Evolutionary conservation across 1,140 invertebrate genomes (phyloP).

Genomic region (Asobara japonica): DNA sequence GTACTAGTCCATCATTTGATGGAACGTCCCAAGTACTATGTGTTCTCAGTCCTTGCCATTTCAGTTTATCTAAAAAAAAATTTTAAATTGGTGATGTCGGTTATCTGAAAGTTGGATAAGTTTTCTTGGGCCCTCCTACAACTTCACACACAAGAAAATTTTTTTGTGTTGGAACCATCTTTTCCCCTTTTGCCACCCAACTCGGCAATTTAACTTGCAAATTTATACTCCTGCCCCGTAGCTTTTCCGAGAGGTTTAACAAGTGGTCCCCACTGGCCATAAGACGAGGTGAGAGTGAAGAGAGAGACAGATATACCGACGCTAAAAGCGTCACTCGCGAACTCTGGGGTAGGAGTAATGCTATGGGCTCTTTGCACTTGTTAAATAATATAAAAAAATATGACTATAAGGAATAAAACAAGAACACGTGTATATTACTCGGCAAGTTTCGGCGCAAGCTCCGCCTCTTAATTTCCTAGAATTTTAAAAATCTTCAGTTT

Average conservation of each 20-base stretch:
- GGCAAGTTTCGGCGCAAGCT: too few species aligned
- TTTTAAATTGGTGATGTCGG: constrained; percentile 8
- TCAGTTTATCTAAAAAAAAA: background rate
- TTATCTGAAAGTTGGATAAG: background rate
- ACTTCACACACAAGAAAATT: background rate
- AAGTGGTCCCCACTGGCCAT: constrained; percentile 37
- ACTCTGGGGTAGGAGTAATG: background rate
- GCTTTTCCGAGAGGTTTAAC: constrained; percentile 37
- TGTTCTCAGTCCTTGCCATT: background rate
- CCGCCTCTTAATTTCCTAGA: too few species aligned
- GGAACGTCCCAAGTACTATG: too few species aligned
- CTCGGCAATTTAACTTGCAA: constrained; percentile 48
- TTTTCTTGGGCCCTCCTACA: background rate
- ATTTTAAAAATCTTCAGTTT: too few species aligned
- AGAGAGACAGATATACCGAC: constrained; percentile 2
- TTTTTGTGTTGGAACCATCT: constrained; percentile 6
- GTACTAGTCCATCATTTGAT: too few species aligned
- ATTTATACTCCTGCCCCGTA: constrained; percentile 38
- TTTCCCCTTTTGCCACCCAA: constrained; percentile 13
- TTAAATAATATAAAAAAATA: background rate
- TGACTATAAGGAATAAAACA: too few species aligned
- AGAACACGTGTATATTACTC: too few species aligned
- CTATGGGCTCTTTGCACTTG: constrained; percentile 3
- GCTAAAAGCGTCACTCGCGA: constrained; percentile 6
- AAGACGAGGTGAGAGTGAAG: constrained; percentile 14